Percentiles rank a stretch among this genome's conserved stretches.
Evolutionary conservation across 2,888 invertebrate species (phyloP).

Genomic region (Ditylenchus weischeri): DNA sequence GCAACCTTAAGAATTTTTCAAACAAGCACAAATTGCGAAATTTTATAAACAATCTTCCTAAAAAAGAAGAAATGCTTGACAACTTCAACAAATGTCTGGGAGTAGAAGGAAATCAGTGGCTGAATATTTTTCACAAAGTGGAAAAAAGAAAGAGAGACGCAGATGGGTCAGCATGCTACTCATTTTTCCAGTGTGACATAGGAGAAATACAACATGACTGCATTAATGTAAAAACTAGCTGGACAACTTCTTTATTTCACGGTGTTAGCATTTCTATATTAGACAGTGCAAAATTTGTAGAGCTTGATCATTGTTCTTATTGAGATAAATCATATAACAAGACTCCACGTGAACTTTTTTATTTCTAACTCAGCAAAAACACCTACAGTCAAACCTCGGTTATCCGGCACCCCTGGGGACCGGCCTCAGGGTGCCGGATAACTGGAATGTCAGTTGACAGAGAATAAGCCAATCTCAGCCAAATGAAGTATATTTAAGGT

Average conservation of each 20-base stretch:
- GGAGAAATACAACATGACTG: slow-evolving; percentile 1
- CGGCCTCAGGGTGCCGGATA: too few relatives aligned
- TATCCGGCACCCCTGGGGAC: too few relatives aligned
- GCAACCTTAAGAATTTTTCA: neutral
- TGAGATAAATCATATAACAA: too few relatives aligned
- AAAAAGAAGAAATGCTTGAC: slow-evolving; percentile 9
- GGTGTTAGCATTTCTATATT: too few relatives aligned
- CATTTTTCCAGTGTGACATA: slow-evolving; percentile 1
- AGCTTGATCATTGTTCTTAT: too few relatives aligned
- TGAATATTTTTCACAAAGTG: neutral
- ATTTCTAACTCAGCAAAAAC: too few relatives aligned
- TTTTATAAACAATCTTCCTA: slow-evolving; percentile 12
- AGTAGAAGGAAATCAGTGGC: neutral
- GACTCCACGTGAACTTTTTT: too few relatives aligned
- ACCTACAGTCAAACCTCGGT: too few relatives aligned
- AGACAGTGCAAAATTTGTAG: too few relatives aligned
- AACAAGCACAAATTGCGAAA: neutral
- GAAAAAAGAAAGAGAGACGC: neutral
- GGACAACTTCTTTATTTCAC: neutral
- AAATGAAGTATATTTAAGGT: too few relatives aligned
- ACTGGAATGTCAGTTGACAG: too few relatives aligned
- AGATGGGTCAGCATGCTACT: neutral
- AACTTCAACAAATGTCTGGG: slow-evolving; percentile 18
- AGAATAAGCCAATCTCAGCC: too few relatives aligned
- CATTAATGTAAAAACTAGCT: neutral